These are phyloP conservation scores for Semibalanus balanoides DNA, from an alignment of 1,140 invertebrate species.

Conservation along the genomic window DNA sequence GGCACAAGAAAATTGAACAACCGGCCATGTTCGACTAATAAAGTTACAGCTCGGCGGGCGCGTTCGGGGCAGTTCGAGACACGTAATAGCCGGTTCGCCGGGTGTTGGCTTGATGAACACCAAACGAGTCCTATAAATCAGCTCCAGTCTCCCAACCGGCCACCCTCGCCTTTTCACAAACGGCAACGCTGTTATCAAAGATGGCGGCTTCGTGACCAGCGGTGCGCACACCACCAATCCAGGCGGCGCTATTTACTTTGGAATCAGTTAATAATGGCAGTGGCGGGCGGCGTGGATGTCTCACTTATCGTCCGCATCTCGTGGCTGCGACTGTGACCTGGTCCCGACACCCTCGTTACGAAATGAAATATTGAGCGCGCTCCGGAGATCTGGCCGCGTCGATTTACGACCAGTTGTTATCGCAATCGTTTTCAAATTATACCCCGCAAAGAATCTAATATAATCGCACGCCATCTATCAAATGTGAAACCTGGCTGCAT, in stretches of 20 bases:
- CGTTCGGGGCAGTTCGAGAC: background rate
- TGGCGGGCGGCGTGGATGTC: background rate
- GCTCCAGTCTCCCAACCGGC: background rate
- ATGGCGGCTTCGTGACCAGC: background rate
- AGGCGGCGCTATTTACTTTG: background rate
- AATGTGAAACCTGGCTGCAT: background rate
- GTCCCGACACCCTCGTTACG: background rate
- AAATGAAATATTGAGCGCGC: background rate
- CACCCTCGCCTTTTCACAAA: background rate
- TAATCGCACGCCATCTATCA: background rate
- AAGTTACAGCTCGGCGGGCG: background rate
- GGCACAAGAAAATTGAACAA: background rate
- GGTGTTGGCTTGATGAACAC: background rate
- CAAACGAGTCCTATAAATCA: background rate
- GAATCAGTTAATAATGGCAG: background rate
- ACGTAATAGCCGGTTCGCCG: background rate
- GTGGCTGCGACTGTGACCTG: too few relatives aligned
- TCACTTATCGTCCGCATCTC: background rate
- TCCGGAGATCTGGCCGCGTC: background rate
- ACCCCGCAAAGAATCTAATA: conserved; percentile 2
- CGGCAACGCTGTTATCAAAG: background rate
- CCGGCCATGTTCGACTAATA: background rate
- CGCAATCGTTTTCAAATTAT: background rate
- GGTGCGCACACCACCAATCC: background rate
- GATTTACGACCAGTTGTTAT: background rate